Evolutionary conservation across 2,888 invertebrate species (phyloP), one percentile per base, ranked within the genome.

Genomic region (Polyommatus icarus): DNA sequence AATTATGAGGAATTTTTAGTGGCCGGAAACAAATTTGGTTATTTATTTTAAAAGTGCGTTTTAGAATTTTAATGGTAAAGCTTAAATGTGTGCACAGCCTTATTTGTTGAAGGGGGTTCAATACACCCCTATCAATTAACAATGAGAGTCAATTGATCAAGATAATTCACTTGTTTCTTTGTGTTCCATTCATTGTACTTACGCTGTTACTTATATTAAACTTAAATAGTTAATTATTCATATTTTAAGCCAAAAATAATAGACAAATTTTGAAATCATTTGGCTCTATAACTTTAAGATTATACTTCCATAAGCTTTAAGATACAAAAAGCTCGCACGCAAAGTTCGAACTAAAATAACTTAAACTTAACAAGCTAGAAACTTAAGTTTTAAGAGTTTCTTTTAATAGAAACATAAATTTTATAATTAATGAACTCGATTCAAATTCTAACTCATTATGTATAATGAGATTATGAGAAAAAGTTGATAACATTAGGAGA

Each of bases 1-100:
- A 78, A 78, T 78, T 77, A 71, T 72, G 54, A 78, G 79, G 76
- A 77, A 80, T 80, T 79, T 79, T 76, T 78, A 75, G 75, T 57
- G 50, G 76, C 78, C 80, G 80, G 80, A 79, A 77, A 78, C 72
- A 79, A 80, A 50, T 50, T 75, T 54, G 75, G 75, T 54, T n/a
- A 20, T 72, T 40, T 71, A 71, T 36, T 40, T 72, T 18, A 40
- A 72, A 36, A 72, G 72, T 20, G n/a, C 15, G 20, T 40, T 40
- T 20, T 72, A 72, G 40, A 40, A 71, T 36, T 15, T 40, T 8
- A 40, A 40, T 40, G 24, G 20, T 40, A n/a, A 40, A 24, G 72
- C 20, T 40, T 10, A 10, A 72, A 20, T 67, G 15, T 67, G 67
- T 1, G 67, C 15, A 29, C 29, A 18, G 67, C 67, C 29, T 67